A percentile compares a stretch with the other conserved stretches of the same genome.
Conservation (phyloP, 1,140 invertebrate species). For the Coptotermes formosanus region DNA sequence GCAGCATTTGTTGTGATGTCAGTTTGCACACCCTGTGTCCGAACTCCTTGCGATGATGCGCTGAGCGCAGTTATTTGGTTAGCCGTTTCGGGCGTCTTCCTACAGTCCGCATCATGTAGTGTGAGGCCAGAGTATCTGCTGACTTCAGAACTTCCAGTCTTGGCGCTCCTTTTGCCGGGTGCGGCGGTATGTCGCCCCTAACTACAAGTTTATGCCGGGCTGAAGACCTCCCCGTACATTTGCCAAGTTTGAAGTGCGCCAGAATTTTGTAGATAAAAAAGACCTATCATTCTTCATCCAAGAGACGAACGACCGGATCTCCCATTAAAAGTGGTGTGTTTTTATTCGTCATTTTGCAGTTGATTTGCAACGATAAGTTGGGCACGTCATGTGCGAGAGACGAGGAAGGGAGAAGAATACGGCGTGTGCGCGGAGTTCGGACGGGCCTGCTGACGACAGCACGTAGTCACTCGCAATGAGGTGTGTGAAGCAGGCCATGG, state of each 20-base stretch:
- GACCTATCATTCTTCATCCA: neutral
- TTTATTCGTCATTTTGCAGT: neutral
- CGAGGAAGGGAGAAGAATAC: neutral
- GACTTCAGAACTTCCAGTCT: neutral
- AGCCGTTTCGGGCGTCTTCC: too few relatives aligned
- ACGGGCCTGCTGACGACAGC: too few relatives aligned
- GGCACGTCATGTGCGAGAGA: neutral
- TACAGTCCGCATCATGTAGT: neutral
- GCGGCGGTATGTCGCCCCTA: neutral
- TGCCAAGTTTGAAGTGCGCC: slow-evolving; percentile 8
- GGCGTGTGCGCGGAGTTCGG: neutral
- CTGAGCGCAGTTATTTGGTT: too few relatives aligned
- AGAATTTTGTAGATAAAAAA: slow-evolving; percentile 11
- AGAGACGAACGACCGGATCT: neutral
- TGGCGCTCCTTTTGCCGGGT: neutral
- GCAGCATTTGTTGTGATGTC: too few relatives aligned
- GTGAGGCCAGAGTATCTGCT: neutral
- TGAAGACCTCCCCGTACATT: neutral
- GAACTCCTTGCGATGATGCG: too few relatives aligned
- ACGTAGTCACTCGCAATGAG: too few relatives aligned
- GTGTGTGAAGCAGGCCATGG: too few relatives aligned
- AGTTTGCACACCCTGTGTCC: too few relatives aligned
- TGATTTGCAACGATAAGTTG: neutral
- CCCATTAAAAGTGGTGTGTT: neutral
- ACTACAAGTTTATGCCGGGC: neutral